A percentile compares a stretch with the other conserved stretches of the same genome.
Conservation (phyloP, 2,797 vertebrate species). For the Mallotus villosus region DNA sequence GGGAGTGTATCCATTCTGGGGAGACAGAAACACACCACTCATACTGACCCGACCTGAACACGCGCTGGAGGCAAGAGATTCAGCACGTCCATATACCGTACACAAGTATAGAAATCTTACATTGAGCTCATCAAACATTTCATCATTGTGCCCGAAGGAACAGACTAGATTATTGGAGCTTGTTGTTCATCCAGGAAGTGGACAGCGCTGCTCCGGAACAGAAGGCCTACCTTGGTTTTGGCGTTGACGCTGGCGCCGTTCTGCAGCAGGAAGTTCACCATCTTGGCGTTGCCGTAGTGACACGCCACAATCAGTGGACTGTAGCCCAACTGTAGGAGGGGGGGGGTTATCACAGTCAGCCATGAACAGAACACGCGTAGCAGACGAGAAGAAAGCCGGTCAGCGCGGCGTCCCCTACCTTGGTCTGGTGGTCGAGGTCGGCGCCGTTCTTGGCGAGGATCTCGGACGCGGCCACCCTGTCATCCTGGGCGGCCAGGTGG, state of each 20-base stretch:
- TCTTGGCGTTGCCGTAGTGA: slow-evolving; percentile 97
- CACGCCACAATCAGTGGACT: slow-evolving; percentile 96
- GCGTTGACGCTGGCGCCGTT: slow-evolving; percentile 88
- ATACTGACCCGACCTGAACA: not conserved
- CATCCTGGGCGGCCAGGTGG: slow-evolving; percentile 96
- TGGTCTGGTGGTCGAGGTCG: slow-evolving; percentile 93
- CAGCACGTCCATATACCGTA: not conserved
- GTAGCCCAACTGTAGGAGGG: slow-evolving; percentile 87
- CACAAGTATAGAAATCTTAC: too few relatives aligned
- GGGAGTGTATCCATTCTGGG: slow-evolving; percentile 94
- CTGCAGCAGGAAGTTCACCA: slow-evolving; percentile 96
- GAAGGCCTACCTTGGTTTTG: slow-evolving; percentile 88
- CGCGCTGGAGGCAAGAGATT: not conserved
- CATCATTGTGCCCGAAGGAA: not conserved
- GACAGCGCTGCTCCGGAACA: too few relatives aligned
- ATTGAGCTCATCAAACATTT: too few relatives aligned
- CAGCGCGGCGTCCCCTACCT: slow-evolving; percentile 72
- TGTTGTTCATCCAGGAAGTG: not conserved
- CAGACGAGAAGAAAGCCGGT: too few relatives aligned
- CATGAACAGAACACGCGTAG: too few relatives aligned
- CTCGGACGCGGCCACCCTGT: slow-evolving; percentile 88
- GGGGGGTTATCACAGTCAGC: not conserved
- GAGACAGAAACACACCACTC: slow-evolving; percentile 10
- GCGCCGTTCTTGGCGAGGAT: slow-evolving; percentile 84
- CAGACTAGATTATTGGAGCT: not conserved